Evolutionary conservation across 2,797 vertebrate species (phyloP), one percentile per base, ranked within the genome.

Genomic region (Acanthurus tractus): DNA sequence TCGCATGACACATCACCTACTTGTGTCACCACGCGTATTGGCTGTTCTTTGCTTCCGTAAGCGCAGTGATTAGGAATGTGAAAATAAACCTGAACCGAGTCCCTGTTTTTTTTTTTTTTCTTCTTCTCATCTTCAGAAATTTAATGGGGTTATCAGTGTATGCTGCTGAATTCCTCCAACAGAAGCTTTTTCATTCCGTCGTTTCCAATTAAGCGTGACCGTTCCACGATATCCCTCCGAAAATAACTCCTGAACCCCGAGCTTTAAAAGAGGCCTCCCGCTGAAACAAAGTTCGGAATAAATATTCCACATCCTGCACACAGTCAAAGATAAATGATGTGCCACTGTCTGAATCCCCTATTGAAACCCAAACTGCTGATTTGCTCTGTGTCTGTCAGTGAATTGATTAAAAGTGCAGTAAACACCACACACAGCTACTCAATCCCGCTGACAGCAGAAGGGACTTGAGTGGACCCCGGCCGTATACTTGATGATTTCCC

Each of bases 321-420:
- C 78, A 68, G n/a, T 68, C 53, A 12, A 76, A 83, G 83, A 88
- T 76, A 85, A 91, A 89, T 81, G 75, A 81, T 48, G 77, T 78
- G 81, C 63, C 76, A 59, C 77, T 54, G 66, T 81, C 82, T 83
- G 72, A 70, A 70, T 65, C 62, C 63, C 81, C 72, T 69, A 78
- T 74, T 84, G 57, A 84, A 89, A 44, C 56, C 78, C 48, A 78
- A 78, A 78, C 65, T 61, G 67, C 81, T 81, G 74, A 83, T 89
- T 88, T 88, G 57, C 74, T 81, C 67, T 14, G 63, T 56, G 63
- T 71, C 66, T 86, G 75, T 79, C 74, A 71, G 70, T 53, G 74
- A 86, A 76, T 79, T 82, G 75, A 91, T 90, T 86, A 84, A 87
- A 82, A 77, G 56, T 81, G 76, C 65, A 50, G 86, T 82, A 87